Conservation (phyloP, 2,113 vertebrate genomes). For the Onychorhynchus coronatus region DNA sequence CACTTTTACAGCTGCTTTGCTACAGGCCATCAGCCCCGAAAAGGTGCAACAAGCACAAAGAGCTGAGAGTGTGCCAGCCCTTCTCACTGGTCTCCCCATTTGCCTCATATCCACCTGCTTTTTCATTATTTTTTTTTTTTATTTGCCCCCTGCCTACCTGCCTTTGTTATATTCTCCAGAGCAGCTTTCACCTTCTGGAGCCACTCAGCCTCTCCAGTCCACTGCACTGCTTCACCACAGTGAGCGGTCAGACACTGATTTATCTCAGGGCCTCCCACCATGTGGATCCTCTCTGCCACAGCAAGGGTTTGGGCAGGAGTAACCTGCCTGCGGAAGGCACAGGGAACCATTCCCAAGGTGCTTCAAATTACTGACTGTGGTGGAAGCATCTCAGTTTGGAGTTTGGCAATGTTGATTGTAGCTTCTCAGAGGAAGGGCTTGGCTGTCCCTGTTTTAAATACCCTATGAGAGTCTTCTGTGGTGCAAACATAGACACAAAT, state of each 20-base stretch:
- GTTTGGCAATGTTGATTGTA: not conserved
- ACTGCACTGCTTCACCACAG: not conserved
- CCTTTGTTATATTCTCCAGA: not conserved
- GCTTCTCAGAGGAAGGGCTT: not conserved
- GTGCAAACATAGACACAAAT: not conserved
- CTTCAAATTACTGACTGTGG: not conserved
- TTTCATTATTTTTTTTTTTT: not conserved
- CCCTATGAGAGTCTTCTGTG: not conserved
- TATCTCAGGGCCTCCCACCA: not conserved
- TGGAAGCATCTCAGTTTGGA: not conserved
- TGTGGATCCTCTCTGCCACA: fast-evolving
- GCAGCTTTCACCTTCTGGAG: not conserved
- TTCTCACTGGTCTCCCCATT: not conserved
- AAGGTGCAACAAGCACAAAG: not conserved
- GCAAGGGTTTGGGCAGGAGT: not conserved
- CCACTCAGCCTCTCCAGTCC: not conserved
- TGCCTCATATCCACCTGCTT: not conserved
- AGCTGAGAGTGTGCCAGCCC: not conserved
- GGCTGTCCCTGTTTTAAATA: not conserved
- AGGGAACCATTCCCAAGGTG: not conserved
- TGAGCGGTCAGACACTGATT: not conserved
- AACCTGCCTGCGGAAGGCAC: not conserved
- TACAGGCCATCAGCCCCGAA: not conserved
- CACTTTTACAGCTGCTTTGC: not conserved
- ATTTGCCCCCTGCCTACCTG: not conserved